These are phyloP conservation scores for Trichosurus vulpecula DNA, from an alignment of 2,797 vertebrate species.

Conservation along the genomic window DNA sequence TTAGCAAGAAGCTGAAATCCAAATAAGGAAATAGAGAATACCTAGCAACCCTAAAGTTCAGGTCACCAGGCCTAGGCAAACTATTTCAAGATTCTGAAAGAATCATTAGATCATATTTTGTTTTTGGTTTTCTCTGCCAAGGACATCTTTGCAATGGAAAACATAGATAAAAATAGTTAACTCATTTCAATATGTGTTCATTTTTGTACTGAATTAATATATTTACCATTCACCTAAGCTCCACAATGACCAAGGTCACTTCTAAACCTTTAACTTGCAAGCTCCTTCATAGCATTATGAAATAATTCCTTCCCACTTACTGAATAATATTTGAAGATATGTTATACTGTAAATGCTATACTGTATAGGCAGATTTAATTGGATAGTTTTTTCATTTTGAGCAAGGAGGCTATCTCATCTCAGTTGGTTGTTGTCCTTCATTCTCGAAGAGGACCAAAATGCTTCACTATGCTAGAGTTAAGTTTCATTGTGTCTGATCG, in stretches of 20 bases:
- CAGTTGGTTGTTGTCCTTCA: too few relatives aligned
- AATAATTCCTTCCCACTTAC: constrained; percentile 4
- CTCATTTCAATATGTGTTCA: constrained; percentile 7
- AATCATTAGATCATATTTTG: not conserved
- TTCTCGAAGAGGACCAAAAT: too few relatives aligned
- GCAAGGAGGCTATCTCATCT: constrained; percentile 4
- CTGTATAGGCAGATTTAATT: not conserved
- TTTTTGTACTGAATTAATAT: not conserved
- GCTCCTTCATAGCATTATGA: not conserved
- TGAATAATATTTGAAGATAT: constrained; percentile 5
- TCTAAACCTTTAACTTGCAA: constrained; percentile 30
- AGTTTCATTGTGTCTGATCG: too few relatives aligned
- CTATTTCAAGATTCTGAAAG: not conserved
- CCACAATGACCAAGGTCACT: not conserved
- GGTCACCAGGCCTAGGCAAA: not conserved
- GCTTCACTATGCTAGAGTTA: too few relatives aligned
- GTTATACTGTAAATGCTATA: not conserved
- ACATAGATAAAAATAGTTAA: not conserved
- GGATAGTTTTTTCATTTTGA: not conserved
- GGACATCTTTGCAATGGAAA: not conserved
- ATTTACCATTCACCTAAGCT: constrained; percentile 12
- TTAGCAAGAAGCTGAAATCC: not conserved
- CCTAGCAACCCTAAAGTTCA: not conserved
- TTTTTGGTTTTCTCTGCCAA: not conserved
- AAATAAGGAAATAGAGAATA: not conserved